A percentile compares a stretch with the other conserved stretches of the same genome.
Evolutionary conservation across 1,140 invertebrate species (phyloP).

Genomic region (Whitmania pigra): DNA sequence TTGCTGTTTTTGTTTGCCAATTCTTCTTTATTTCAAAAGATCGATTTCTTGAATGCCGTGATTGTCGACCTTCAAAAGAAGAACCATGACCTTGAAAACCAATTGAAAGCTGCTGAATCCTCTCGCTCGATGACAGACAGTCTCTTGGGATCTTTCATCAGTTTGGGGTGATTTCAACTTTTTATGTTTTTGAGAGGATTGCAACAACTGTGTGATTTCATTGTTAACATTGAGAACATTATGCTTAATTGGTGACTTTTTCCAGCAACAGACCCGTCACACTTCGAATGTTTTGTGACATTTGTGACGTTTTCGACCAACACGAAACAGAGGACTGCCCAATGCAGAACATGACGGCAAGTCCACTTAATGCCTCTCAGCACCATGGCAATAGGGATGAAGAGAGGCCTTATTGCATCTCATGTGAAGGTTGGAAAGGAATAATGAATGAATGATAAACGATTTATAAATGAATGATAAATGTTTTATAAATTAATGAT

Average conservation of each 20-base stretch:
- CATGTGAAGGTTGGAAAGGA: conserved; percentile 65
- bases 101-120: conserved; percentile 62
- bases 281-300: conserved; percentile 82
- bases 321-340: conserved; percentile 96
- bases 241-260: background rate
- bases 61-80: conserved; percentile 89
- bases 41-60: conserved; percentile 84
- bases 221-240: no score
- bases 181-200: background rate
- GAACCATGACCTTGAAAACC: conserved; percentile 65
- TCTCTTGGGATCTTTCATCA: background rate
- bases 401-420: conserved; percentile 73
- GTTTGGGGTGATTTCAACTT: background rate
- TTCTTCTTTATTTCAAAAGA: conserved; percentile 50
- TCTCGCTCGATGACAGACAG: conserved; percentile 12
- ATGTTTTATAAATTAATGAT: no score
- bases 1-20: background rate
- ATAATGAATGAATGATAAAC: background rate
- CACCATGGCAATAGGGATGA: conserved; percentile 45
- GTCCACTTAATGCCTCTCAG: conserved; percentile 30
- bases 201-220: no score
- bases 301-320: conserved; percentile 86
- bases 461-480: background rate
- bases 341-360: conserved; percentile 34
- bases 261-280: conserved; percentile 22